These are phyloP conservation scores for Drosophila bocqueti DNA, from an alignment of 1,140 invertebrate genomes.

Conservation along the genomic window DNA sequence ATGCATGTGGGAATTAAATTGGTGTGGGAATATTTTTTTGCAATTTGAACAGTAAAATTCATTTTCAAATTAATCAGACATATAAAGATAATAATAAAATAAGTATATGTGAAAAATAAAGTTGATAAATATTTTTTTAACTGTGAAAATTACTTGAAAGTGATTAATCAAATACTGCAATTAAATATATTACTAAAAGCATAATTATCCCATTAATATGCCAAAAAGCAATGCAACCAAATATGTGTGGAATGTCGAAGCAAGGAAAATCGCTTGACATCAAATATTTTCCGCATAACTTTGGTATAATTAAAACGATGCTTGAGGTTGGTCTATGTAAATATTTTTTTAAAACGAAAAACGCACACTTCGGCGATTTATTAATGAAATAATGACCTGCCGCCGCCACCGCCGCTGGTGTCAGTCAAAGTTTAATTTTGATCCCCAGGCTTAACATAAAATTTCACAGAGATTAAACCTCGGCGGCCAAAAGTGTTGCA, in stretches of 20 bases:
- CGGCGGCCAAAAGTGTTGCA: conserved; percentile 43
- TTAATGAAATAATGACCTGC: conserved; percentile 64
- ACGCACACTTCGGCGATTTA: conserved; percentile 59
- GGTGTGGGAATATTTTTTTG: conserved; percentile 21
- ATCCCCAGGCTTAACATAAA: conserved; percentile 42
- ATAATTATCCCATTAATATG: conserved; percentile 33
- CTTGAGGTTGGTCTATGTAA: conserved; percentile 35
- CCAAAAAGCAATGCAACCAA: conserved; percentile 7
- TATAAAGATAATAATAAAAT: neutral
- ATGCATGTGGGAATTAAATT: conserved; percentile 24
- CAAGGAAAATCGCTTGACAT: conserved; percentile 18
- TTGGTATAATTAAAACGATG: conserved; percentile 21
- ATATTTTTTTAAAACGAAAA: conserved; percentile 20
- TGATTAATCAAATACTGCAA: conserved; percentile 7
- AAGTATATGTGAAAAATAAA: neutral
- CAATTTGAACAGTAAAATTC: neutral
- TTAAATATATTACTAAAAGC: conserved; percentile 12
- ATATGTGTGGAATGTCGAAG: conserved; percentile 28
- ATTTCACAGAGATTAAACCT: conserved; percentile 69
- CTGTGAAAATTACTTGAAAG: neutral
- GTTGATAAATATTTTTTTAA: no score
- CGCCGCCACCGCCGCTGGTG: conserved; percentile 27
- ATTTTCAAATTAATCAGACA: neutral
- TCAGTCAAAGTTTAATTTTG: conserved; percentile 55
- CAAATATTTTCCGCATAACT: conserved; percentile 27